These are phyloP conservation scores for Drosophila burlai DNA, from an alignment of 1,140 invertebrate genomes.

Conservation along the genomic window DNA sequence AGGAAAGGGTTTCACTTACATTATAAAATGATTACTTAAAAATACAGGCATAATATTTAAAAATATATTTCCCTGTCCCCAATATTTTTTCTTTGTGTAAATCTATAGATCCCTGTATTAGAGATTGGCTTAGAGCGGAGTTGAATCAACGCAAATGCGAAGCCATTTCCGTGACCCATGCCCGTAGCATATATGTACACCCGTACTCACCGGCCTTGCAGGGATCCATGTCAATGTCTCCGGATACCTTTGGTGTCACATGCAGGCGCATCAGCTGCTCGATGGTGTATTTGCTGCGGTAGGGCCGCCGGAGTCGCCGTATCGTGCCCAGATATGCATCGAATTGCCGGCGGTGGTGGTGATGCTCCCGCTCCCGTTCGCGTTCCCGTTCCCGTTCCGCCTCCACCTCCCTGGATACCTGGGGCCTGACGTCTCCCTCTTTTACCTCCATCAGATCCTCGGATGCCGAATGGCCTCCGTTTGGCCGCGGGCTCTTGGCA, in stretches of 20 bases:
- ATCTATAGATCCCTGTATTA: slow-evolving; percentile 29
- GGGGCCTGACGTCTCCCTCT: slow-evolving; percentile 3
- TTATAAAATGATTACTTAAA: neutral
- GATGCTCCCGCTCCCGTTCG: slow-evolving; percentile 1
- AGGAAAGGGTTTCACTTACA: neutral
- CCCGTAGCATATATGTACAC: slow-evolving; percentile 5
- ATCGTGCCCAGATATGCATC: slow-evolving; percentile 49
- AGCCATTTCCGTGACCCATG: slow-evolving; percentile 43
- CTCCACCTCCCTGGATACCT: slow-evolving; percentile 18
- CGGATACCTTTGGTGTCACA: slow-evolving; percentile 89
- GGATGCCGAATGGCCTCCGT: slow-evolving; percentile 39
- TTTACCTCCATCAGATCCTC: slow-evolving; percentile 32
- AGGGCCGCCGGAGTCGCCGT: slow-evolving; percentile 40
- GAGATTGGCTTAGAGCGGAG: slow-evolving; percentile 47
- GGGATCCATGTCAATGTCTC: slow-evolving; percentile 92
- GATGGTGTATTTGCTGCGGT: slow-evolving; percentile 88
- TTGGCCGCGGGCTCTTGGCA: slow-evolving; percentile 71
- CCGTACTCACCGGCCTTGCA: slow-evolving; percentile 92
- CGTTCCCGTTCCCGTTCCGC: neutral
- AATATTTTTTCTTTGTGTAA: neutral
- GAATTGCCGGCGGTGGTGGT: slow-evolving; percentile 44
- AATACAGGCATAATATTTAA: too few relatives aligned
- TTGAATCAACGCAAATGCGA: slow-evolving; percentile 41
- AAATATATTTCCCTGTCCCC: too few relatives aligned
- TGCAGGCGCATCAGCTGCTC: slow-evolving; percentile 88